Evolutionary conservation across 2,113 vertebrate genomes (phyloP).

Genomic region (Thamnaconus septentrionalis): DNA sequence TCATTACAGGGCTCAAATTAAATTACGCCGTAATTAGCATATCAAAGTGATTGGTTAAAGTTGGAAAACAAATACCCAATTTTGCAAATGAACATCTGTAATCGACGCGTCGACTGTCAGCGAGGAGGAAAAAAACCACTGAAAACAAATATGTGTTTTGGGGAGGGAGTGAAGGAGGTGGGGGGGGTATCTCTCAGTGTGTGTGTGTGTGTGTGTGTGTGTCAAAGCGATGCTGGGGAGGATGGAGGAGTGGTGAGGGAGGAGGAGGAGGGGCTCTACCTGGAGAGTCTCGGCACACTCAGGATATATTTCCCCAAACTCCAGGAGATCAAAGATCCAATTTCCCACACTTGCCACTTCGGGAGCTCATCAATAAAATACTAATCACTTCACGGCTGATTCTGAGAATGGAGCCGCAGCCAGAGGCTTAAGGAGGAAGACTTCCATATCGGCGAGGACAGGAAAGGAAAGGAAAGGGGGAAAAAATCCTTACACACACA

Average conservation of each 20-base stretch:
- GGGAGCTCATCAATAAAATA: conserved; percentile 81
- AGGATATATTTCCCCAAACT: conserved; percentile 74
- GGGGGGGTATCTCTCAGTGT: conserved; percentile 4
- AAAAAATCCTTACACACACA: conserved; percentile 35
- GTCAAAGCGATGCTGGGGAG: conserved; percentile 13
- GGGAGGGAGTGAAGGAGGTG: conserved; percentile 70
- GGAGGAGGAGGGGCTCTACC: conserved; percentile 51
- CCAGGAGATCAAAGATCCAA: conserved; percentile 78
- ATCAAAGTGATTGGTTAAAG: conserved; percentile 99
- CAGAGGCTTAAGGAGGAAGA: conserved; percentile 58
- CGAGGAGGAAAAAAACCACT: conserved; percentile 84
- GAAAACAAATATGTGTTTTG: conserved; percentile 99
- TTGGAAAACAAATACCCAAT: conserved; percentile 99
- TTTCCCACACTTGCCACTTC: conserved; percentile 80
- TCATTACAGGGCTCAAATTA: conserved; percentile 99
- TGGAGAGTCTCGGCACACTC: conserved; percentile 70
- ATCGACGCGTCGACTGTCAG: conserved; percentile 91
- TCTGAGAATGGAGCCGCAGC: conserved; percentile 51
- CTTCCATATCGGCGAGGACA: conserved; percentile 40
- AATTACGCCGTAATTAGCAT: conserved; percentile 99
- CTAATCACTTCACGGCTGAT: conserved; percentile 78
- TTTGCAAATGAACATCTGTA: conserved; percentile 99
- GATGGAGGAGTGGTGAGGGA: neutral
- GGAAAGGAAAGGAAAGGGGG: conserved; percentile 29
- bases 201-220: conserved; percentile 17